Conservation (phyloP, 2,888 invertebrate genomes). For the Eupithecia vulgata region DNA sequence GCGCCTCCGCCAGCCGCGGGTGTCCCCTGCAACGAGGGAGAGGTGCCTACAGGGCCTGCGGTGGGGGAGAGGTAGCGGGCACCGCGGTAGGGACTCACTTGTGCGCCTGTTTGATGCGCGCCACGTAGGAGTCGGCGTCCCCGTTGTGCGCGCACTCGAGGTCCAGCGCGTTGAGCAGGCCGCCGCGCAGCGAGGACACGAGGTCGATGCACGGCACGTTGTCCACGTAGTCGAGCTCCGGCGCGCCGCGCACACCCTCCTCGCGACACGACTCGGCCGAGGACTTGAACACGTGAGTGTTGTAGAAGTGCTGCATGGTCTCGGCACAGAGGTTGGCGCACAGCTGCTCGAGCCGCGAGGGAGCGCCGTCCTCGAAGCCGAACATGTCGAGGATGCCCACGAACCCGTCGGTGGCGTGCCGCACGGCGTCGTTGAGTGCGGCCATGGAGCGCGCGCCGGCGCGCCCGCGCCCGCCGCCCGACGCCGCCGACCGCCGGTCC, state of each 20-base stretch:
- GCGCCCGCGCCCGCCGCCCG: slow-evolving; percentile 86
- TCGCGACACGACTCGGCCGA: slow-evolving; percentile 96
- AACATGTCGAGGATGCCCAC: slow-evolving; percentile 98
- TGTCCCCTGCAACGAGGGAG: slow-evolving; percentile 85
- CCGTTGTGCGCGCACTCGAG: slow-evolving; percentile 94
- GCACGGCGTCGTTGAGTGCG: slow-evolving; percentile 94
- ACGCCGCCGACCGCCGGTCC: slow-evolving; percentile 90
- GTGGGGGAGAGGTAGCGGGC: slow-evolving; percentile 91
- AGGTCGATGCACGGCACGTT: slow-evolving; percentile 98
- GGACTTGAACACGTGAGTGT: slow-evolving; percentile 97
- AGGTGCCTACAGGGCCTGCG: slow-evolving; percentile 88
- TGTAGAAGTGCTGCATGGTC: slow-evolving; percentile 99
- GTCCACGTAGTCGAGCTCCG: slow-evolving; percentile 96
- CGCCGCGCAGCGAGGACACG: slow-evolving; percentile 95
- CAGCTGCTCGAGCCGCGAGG: slow-evolving; percentile 95
- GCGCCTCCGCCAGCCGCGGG: slow-evolving; percentile 90
- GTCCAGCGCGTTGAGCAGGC: slow-evolving; percentile 95
- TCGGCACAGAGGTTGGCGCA: slow-evolving; percentile 98
- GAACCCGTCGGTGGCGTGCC: slow-evolving; percentile 97
- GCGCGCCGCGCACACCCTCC: slow-evolving; percentile 94
- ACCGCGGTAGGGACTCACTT: slow-evolving; percentile 44
- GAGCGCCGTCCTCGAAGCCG: slow-evolving; percentile 96
- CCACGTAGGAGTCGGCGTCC: slow-evolving; percentile 83
- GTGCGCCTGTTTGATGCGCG: slow-evolving; percentile 67
- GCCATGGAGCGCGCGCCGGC: slow-evolving; percentile 96